Percentiles rank a stretch among this genome's conserved stretches.
phyloP scores from a whole-genome alignment of 1,140 invertebrate genomes.

The Macrocentrus cingulum region DNA sequence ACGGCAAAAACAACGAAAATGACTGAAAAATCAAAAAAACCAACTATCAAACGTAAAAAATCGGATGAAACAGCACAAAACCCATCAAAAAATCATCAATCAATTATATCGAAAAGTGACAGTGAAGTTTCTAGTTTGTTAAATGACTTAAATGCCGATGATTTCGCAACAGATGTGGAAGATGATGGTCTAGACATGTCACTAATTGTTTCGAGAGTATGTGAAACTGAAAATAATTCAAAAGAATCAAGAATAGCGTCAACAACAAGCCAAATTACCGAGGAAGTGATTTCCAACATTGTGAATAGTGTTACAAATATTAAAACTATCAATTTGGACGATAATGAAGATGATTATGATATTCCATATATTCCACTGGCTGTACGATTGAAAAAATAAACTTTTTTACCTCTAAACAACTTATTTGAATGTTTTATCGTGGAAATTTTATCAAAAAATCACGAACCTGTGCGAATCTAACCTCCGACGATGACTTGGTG shows the following conservation, averaged over 20 bases:
- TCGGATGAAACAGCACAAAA: slow-evolving; percentile 18
- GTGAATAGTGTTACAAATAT: slow-evolving; percentile 32
- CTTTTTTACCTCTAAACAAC: neutral
- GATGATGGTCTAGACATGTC: slow-evolving; percentile 8
- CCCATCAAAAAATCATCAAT: slow-evolving; percentile 19
- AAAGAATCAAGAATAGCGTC: slow-evolving; percentile 26
- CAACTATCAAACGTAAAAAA: slow-evolving; percentile 21
- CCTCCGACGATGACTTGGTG: too few species aligned
- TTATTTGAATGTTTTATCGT: neutral
- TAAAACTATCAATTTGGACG: slow-evolving; percentile 1
- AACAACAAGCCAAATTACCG: neutral
- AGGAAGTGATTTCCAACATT: slow-evolving; percentile 18
- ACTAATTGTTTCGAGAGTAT: slow-evolving; percentile 36
- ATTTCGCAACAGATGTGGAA: slow-evolving; percentile 12
- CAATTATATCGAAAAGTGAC: neutral
- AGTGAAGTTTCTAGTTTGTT: neutral
- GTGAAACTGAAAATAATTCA: slow-evolving; percentile 29
- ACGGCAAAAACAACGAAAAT: neutral
- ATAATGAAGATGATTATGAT: slow-evolving; percentile 3
- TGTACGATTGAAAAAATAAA: slow-evolving; percentile 23
- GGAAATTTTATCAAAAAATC: too few species aligned
- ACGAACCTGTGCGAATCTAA: too few species aligned
- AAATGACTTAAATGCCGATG: neutral
- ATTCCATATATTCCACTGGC: slow-evolving; percentile 9
- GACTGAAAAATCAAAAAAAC: neutral